Evolutionary conservation across 2,888 invertebrate species (phyloP), one percentile per base, ranked within the genome.

Genomic region (Megamerina dolium): DNA sequence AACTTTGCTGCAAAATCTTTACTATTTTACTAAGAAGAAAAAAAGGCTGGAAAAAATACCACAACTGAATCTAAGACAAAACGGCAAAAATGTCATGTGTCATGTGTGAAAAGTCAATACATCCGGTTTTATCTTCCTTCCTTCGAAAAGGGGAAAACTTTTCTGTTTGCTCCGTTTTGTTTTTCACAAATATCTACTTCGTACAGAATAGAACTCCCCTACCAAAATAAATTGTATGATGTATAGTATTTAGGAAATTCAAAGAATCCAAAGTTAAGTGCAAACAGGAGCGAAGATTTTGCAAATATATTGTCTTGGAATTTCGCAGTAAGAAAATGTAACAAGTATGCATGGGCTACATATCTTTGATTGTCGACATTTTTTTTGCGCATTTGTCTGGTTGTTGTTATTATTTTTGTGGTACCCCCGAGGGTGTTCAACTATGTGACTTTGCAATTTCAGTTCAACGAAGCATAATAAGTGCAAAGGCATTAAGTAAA

Each of bases 361-460:
- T 23, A 23, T 23, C 35, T n/a, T n/a, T n/a, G n/a, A 27, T 27
- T 27, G 27, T 27, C 13, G 27, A n/a, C 13, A 27, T 27, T 27
- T n/a, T 27, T 27, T n/a, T n/a, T n/a, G n/a, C n/a, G n/a, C 27
- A n/a, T n/a, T 21, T 38, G 40, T 39, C 39, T 43, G 43, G 23
- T 35, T 41, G 33, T 31, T 40, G 29, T 16, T 33, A 3, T 26
- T 6, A 43, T 23, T 33, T 33, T 45, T 47, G 48, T 33, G 41
- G 50, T 50, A 47, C 45, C 49, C 53, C 52, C 43, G 46, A 45
- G 53, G 53, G 53, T 54, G 53, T 54, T 48, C 50, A 53, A 54
- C 51, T 54, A 54, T 55, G 52, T 57, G 55, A 57, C 55, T 57
- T 52, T 50, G 56, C 55, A 55, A 52, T 54, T 55, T 55, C 39